A percentile compares a stretch with the other conserved stretches of the same genome.
Conservation (phyloP, 2,797 vertebrate genomes). For the Loris lydekkerianus region DNA sequence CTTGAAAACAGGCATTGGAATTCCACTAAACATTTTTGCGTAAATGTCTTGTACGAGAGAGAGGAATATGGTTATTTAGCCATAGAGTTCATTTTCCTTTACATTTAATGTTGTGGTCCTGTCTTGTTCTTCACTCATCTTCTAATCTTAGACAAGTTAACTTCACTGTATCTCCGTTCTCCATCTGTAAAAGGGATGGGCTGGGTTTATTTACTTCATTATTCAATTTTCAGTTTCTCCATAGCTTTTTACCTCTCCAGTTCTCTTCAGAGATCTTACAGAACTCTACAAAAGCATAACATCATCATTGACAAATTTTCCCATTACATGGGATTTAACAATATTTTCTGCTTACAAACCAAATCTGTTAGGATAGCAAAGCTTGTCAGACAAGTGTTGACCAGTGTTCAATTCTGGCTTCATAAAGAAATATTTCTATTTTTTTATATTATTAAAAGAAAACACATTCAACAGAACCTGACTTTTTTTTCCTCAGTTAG, state of each 20-base stretch:
- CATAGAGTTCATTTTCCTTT: not conserved
- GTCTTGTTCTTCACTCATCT: not conserved
- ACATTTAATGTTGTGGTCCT: not conserved
- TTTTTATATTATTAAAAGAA: constrained; percentile 41
- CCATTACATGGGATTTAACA: not conserved
- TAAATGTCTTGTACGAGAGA: not conserved
- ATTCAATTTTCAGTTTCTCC: not conserved
- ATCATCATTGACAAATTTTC: not conserved
- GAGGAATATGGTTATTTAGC: not conserved
- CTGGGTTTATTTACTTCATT: not conserved
- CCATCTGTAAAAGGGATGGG: not conserved
- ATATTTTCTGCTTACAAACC: constrained; percentile 20
- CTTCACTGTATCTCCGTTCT: not conserved
- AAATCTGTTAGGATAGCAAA: not conserved
- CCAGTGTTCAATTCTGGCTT: not conserved
- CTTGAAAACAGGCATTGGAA: not conserved
- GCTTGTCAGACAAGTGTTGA: not conserved
- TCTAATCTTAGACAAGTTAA: not conserved
- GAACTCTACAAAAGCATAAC: not conserved
- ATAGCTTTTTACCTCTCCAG: not conserved
- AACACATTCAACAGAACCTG: not conserved
- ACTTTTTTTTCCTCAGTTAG: not conserved
- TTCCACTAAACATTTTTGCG: not conserved
- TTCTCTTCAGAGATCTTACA: constrained; percentile 5
- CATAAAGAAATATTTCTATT: not conserved